A percentile compares a stretch with the other conserved stretches of the same genome.
Evolutionary conservation across 2,888 invertebrate species (phyloP).

Genomic region (Plusia festucae): DNA sequence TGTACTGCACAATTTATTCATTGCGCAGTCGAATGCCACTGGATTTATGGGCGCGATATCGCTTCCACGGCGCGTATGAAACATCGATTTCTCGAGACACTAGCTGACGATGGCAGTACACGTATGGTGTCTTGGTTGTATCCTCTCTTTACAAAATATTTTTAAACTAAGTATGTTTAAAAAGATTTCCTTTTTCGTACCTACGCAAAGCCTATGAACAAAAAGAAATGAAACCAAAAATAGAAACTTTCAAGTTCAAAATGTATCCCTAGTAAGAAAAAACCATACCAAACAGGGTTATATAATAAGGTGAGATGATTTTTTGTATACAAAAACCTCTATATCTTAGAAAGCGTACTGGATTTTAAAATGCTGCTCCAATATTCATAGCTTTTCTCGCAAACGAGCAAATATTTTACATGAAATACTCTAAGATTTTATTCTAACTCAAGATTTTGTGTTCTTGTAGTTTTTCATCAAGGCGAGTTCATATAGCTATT

Average conservation of each 20-base stretch:
- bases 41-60: slow-evolving; percentile 61
- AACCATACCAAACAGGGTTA: neutral
- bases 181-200: no score
- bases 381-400: slow-evolving; percentile 6
- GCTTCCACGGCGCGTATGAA: slow-evolving; percentile 55
- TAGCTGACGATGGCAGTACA: slow-evolving; percentile 26
- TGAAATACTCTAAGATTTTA: neutral
- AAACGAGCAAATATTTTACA: slow-evolving; percentile 16
- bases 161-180: no score
- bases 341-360: neutral
- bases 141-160: neutral
- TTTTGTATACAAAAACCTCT: neutral
- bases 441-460: slow-evolving; percentile 5
- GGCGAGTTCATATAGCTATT: slow-evolving; percentile 12
- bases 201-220: no score
- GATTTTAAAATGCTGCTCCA: neutral
- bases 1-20: slow-evolving; percentile 60
- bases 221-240: neutral
- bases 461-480: slow-evolving; percentile 25
- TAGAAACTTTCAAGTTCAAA: neutral
- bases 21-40: slow-evolving; percentile 53
- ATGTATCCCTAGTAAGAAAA: neutral
- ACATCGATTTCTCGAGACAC: slow-evolving; percentile 60
- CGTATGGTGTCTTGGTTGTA: slow-evolving; percentile 16
- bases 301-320: neutral